A percentile compares a stretch with the other conserved stretches of the same genome.
Conservation (phyloP, 2,113 vertebrate genomes). For the Passer domesticus region DNA sequence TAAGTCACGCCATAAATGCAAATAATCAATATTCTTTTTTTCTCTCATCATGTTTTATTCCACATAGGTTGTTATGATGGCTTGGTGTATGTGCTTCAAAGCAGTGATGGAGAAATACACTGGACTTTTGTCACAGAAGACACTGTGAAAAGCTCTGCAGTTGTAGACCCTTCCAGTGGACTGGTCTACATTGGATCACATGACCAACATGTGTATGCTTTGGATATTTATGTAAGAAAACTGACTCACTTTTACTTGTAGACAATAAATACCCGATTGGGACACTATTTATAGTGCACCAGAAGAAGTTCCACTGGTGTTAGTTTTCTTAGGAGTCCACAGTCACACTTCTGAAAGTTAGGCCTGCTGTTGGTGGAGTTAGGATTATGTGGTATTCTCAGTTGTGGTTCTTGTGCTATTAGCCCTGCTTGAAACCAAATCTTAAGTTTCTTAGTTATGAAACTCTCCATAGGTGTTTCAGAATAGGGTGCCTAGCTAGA, state of each 20-base stretch:
- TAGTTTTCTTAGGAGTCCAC: background rate
- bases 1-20: background rate
- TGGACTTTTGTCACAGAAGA: conserved; percentile 88
- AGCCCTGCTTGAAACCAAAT: background rate
- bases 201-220: conserved; percentile 87
- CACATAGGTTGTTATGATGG: conserved; percentile 89
- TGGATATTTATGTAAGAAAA: conserved; percentile 85
- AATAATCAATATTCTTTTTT: background rate
- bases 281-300: background rate
- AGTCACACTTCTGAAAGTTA: background rate
- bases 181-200: conserved; percentile 88
- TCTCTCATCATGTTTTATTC: background rate
- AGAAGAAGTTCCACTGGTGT: background rate
- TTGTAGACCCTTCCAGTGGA: conserved; percentile 81
- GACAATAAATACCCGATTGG: background rate
- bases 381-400: background rate
- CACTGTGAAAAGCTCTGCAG: conserved; percentile 87
- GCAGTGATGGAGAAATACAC: conserved; percentile 76
- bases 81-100: conserved; percentile 83
- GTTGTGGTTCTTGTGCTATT: background rate
- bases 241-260: background rate
- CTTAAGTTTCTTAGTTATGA: background rate
- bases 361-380: background rate
- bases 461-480: background rate
- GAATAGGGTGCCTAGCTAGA: background rate